These are phyloP conservation scores for Camelus dromedarius DNA, from an alignment of 2,113 vertebrate genomes.

Conservation along the genomic window DNA sequence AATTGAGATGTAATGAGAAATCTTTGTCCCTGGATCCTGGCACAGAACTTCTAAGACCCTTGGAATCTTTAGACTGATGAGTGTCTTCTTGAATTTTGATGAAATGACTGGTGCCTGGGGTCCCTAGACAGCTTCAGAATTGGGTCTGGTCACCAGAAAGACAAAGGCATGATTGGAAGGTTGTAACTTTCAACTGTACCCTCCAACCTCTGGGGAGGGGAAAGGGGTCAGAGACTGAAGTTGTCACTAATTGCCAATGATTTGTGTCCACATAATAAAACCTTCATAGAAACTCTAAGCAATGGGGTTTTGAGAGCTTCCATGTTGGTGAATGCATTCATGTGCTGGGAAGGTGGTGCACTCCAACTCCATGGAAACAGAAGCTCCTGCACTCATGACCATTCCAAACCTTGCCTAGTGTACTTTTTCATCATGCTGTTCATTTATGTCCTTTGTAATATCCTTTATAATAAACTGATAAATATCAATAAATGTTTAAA, in stretches of 20 bases:
- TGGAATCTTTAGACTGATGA: background rate
- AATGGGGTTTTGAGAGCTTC: background rate
- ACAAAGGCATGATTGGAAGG: background rate
- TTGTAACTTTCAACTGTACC: background rate
- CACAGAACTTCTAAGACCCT: background rate
- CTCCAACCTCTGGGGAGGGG: background rate
- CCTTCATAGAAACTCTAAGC: background rate
- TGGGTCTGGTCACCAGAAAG: background rate
- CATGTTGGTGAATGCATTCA: background rate
- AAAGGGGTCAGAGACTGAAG: background rate
- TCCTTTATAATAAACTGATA: background rate
- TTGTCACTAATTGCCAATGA: background rate
- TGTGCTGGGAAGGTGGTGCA: background rate
- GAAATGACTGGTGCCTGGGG: background rate
- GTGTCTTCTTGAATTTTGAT: background rate
- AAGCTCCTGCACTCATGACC: background rate
- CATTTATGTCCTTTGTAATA: background rate
- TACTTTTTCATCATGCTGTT: background rate
- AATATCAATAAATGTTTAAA: background rate
- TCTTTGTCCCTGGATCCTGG: background rate
- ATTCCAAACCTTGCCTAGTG: background rate
- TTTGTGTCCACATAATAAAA: background rate
- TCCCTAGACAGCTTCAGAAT: background rate
- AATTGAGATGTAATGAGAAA: background rate
- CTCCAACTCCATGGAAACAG: background rate